Base-by-base conservation (phyloP, 1,140 invertebrate genomes). In the Aphidius gifuensis region DNA sequence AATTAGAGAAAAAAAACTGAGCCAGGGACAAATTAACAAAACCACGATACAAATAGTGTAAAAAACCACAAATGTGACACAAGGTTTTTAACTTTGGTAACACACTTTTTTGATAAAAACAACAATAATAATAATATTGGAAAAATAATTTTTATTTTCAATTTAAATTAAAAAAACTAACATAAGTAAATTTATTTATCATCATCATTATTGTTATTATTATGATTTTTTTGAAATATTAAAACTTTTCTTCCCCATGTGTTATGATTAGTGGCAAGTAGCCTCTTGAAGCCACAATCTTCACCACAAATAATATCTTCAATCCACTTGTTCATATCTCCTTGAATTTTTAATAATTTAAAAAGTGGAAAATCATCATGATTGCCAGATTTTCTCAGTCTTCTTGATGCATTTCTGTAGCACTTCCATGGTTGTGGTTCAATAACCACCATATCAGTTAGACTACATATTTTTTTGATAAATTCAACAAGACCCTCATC, bases 381-480 rank as follows among this genome's bases (percentile, higher is more conserved):
- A 3, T 32, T 32, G 0, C 85, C 84, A 21, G 83, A 79, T 67
- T 84, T 82, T 68, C 87, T 87, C 64, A 92, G 71, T 66, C 91
- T 82, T 68, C 88, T 85, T 9, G 87, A 83, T 0, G 91, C 91
- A 60, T 83, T 87, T 74, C 83, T 84, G 64, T 92, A 92, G 71
- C 90, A 92, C 69, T 88, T 90, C 90, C 90, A 92, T 5, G 88
- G 85, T 71, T 93, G 92, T 5, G 91, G 90, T 76, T 93, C 92
- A 60, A 93, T 81, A 2, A 93, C 80, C 7, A 93, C 71, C 45
- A 85, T 78, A 46, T 84, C 79, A 2, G 85, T 74, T 8, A 84
- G 62, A 21, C 72, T 61, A 53, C 83, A 84, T 5, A 90, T 74
- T 21, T 81, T 80, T 11, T 77, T 64, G 8, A 92, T 74, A 76